Evolutionary conservation across 2,888 invertebrate species (phyloP).

Genomic region (Leucophora obtusa): DNA sequence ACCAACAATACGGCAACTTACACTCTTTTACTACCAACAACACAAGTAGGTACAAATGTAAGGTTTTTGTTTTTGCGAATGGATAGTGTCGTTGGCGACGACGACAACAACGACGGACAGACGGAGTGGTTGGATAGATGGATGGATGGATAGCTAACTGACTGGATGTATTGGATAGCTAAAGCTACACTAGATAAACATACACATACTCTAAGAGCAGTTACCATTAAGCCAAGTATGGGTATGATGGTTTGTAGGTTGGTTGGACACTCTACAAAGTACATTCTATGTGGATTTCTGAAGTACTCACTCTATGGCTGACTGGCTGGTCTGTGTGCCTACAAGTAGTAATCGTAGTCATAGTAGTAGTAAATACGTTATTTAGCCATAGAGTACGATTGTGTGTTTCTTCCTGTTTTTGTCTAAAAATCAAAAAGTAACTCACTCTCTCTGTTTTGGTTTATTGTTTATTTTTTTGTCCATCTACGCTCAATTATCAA

Average conservation of each 20-base stretch:
- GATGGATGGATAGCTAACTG: slow-evolving; percentile 44
- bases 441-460: not conserved
- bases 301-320: not conserved
- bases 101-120: not conserved
- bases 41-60: slow-evolving; percentile 25
- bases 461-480: not conserved
- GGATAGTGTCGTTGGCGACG: not conserved
- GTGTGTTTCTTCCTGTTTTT: slow-evolving; percentile 13
- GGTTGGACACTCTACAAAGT: slow-evolving; percentile 14
- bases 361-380: slow-evolving; percentile 7
- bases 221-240: not conserved
- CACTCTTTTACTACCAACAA: slow-evolving; percentile 9
- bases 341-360: not conserved
- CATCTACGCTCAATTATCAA: slow-evolving; percentile 26
- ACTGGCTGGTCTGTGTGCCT: not conserved
- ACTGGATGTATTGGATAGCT: slow-evolving; percentile 40
- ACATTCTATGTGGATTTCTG: not conserved
- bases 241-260: slow-evolving; percentile 22
- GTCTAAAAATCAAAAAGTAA: not conserved
- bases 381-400: not conserved
- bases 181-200: slow-evolving; percentile 1
- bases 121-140: slow-evolving; percentile 10
- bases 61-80: slow-evolving; percentile 7
- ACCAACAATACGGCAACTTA: slow-evolving; percentile 23
- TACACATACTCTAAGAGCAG: not conserved